These are phyloP conservation scores for Drosophila trapezifrons DNA, from an alignment of 1,140 invertebrate species.

Conservation along the genomic window DNA sequence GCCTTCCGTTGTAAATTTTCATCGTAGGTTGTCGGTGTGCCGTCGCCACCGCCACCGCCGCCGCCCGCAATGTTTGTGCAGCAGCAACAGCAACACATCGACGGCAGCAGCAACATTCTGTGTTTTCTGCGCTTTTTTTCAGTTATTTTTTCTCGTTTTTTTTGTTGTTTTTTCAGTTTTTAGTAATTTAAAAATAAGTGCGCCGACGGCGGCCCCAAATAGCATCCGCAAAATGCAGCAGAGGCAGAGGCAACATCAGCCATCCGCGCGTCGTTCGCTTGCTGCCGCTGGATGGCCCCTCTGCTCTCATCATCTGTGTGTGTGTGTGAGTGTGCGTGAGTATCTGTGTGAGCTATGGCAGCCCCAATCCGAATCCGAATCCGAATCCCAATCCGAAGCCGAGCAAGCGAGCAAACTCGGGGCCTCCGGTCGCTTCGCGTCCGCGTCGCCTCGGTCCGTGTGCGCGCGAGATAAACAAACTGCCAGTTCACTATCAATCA, in stretches of 20 bases:
- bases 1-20: conserved; percentile 66
- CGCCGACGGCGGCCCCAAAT: conserved; percentile 80
- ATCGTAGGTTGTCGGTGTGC: conserved; percentile 52
- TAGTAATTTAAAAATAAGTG: conserved; percentile 83
- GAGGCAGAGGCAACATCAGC: conserved; percentile 16
- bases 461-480: conserved; percentile 83
- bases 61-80: conserved; percentile 65
- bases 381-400: conserved; percentile 33
- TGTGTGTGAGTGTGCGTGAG: conserved; percentile 18
- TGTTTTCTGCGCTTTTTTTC: conserved; percentile 23
- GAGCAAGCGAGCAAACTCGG: conserved; percentile 28
- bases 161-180: conserved; percentile 60
- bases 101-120: conserved; percentile 44
- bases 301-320: conserved; percentile 3
- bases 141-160: conserved; percentile 16
- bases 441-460: conserved; percentile 38
- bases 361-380: conserved; percentile 38
- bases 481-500: conserved; percentile 84
- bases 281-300: conserved; percentile 41
- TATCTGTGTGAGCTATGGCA: conserved; percentile 41
- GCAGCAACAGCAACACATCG: conserved; percentile 33
- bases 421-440: conserved; percentile 47
- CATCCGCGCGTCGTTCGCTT: conserved; percentile 10
- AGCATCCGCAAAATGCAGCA: conserved; percentile 79
- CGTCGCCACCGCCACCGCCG: conserved; percentile 45